These are phyloP conservation scores for Heliconius melpomene DNA, from an alignment of 1,140 invertebrate genomes.

Conservation along the genomic window DNA sequence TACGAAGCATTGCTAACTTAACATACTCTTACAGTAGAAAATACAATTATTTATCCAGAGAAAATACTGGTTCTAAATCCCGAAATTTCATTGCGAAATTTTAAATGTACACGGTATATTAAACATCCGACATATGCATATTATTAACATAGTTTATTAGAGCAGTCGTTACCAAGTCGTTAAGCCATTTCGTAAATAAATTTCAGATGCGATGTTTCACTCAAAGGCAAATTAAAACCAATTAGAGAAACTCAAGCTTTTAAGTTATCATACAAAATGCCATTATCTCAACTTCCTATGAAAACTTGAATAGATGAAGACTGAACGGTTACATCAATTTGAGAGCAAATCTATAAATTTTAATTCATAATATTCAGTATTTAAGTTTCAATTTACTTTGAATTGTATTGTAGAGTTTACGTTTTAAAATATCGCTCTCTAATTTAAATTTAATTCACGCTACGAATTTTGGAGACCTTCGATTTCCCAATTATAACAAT, in stretches of 20 bases:
- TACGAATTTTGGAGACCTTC: no score
- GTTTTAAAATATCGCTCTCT: no score
- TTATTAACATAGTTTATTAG: background rate
- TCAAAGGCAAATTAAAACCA: background rate
- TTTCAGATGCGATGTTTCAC: background rate
- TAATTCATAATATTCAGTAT: background rate
- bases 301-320: background rate
- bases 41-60: no score
- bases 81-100: no score
- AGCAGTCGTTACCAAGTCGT: background rate
- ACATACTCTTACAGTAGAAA: no score
- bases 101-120: no score
- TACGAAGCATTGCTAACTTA: no score
- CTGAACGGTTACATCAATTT: background rate
- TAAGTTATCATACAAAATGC: background rate
- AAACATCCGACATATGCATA: no score
- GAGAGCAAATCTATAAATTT: background rate
- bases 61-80: no score
- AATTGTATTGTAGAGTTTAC: background rate
- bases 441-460: no score
- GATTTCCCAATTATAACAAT: no score
- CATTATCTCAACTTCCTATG: background rate
- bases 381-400: background rate
- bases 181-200: conserved; percentile 1
- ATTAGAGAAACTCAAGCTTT: conserved; percentile 9